Conservation (phyloP, 2,113 vertebrate species). For the Suricata suricatta region DNA sequence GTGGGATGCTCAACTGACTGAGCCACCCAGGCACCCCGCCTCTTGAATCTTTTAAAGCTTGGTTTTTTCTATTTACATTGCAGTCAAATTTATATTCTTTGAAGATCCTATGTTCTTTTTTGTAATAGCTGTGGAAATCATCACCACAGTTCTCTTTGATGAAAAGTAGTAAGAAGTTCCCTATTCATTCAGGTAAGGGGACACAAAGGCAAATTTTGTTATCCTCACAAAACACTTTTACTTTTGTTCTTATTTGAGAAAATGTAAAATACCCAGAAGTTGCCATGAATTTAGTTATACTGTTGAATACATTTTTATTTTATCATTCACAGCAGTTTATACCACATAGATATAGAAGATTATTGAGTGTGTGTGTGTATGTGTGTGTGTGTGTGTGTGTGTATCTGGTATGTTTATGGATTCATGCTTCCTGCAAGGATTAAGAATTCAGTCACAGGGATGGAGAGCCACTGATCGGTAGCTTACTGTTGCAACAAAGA, state of each 20-base stretch:
- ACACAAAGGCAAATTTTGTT: slow-evolving; percentile 11
- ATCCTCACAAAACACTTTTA: slow-evolving; percentile 10
- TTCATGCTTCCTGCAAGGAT: background rate
- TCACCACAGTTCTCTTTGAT: background rate
- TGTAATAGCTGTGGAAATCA: background rate
- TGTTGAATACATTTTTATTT: background rate
- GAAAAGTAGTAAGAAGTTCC: background rate
- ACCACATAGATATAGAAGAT: background rate
- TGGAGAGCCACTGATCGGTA: background rate
- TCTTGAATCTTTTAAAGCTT: slow-evolving; percentile 19
- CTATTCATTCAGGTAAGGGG: background rate
- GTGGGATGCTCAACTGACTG: too few species aligned
- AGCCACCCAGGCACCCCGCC: background rate
- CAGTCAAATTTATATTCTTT: background rate
- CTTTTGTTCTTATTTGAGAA: slow-evolving; percentile 27
- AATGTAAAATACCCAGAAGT: background rate
- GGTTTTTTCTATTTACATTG: slow-evolving; percentile 13
- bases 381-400: too few species aligned
- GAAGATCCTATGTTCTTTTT: background rate
- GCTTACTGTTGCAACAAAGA: background rate
- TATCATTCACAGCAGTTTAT: background rate
- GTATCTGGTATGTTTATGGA: background rate
- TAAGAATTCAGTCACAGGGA: background rate
- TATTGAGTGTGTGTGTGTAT: background rate
- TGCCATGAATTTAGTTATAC: background rate